Evolutionary conservation across 2,113 vertebrate genomes (phyloP).

Genomic region (Myanophis thanlyinensis): DNA sequence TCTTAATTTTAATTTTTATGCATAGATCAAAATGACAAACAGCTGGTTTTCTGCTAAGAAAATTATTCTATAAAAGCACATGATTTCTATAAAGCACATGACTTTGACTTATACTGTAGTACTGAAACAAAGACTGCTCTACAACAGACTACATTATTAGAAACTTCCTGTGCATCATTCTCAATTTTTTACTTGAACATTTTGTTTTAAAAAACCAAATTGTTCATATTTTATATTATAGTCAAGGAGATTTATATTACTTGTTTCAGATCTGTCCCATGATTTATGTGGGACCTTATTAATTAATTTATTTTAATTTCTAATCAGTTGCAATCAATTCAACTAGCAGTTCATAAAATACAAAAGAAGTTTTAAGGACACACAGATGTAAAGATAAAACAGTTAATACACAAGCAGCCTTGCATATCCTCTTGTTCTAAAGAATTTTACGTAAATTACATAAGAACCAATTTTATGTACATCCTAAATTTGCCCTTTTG

Average conservation of each 20-base stretch:
- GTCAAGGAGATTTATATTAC: background rate
- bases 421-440: background rate
- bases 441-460: too few species aligned
- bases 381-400: background rate
- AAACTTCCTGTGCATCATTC: background rate
- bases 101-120: background rate
- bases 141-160: background rate
- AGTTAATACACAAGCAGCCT: background rate
- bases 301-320: background rate
- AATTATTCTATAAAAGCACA: background rate
- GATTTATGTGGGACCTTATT: background rate
- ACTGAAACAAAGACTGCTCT: background rate
- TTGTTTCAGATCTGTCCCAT: background rate
- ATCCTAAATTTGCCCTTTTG: background rate
- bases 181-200: background rate
- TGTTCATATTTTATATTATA: background rate
- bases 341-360: background rate
- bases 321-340: background rate
- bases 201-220: background rate
- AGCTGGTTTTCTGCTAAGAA: background rate
- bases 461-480: background rate
- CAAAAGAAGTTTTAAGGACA: background rate
- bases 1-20: background rate
- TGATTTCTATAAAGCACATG: background rate
- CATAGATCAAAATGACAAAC: background rate